These are phyloP conservation scores for Oryctes rhinoceros DNA, from an alignment of 1,140 invertebrate species.

Conservation along the genomic window DNA sequence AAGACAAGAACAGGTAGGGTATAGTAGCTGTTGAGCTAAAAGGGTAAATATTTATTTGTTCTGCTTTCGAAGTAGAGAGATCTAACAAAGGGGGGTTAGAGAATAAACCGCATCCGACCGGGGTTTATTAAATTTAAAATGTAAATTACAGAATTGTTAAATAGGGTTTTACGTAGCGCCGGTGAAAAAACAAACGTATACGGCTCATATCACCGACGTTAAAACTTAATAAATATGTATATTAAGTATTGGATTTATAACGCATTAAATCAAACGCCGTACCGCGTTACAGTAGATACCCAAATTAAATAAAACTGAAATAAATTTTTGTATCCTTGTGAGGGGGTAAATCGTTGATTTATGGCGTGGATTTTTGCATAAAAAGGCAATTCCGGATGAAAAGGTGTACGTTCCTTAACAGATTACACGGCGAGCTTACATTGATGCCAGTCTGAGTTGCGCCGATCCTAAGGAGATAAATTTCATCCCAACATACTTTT, in stretches of 20 bases:
- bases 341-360: conserved; percentile 36
- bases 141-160: conserved; percentile 26
- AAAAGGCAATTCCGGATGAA: conserved; percentile 36
- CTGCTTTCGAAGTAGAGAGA: background rate
- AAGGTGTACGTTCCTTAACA: conserved; percentile 3
- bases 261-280: conserved; percentile 37
- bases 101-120: background rate
- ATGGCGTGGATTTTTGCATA: conserved; percentile 34
- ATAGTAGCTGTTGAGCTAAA: conserved; percentile 23
- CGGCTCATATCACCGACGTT: background rate
- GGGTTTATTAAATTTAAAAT: conserved; percentile 39
- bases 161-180: background rate
- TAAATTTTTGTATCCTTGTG: conserved; percentile 18
- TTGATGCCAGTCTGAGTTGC: conserved; percentile 17
- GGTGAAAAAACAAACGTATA: conserved; percentile 15
- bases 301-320: conserved; percentile 35
- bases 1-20: background rate
- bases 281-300: conserved; percentile 11
- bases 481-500: conserved; percentile 22
- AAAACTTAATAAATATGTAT: conserved; percentile 39
- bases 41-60: conserved; percentile 41
- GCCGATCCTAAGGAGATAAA: background rate
- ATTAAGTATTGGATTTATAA: conserved; percentile 35
- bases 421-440: conserved; percentile 32
- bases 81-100: conserved; percentile 32